Percentiles rank a stretch among this genome's conserved stretches.
phyloP scores from a whole-genome alignment of 2,113 vertebrate species.

The Mesoclemmys tuberculata region DNA sequence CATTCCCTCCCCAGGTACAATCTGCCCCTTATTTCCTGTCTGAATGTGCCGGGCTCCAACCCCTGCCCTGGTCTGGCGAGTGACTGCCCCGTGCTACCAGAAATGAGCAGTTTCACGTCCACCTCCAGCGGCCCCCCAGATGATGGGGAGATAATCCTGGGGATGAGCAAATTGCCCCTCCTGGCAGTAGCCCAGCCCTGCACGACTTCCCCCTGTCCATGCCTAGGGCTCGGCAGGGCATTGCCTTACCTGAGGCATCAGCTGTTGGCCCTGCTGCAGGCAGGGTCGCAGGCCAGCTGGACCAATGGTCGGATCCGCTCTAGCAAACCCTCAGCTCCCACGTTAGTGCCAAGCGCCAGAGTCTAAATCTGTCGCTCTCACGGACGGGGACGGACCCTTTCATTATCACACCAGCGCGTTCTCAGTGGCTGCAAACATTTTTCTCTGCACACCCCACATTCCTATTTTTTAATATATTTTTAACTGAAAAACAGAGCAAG shows the following conservation, averaged over 20 bases:
- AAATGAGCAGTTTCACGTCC: no score
- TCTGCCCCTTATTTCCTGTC: not conserved
- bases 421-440: constrained; percentile 71
- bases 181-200: not conserved
- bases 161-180: not conserved
- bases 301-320: rapidly evolving
- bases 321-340: not conserved
- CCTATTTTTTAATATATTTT: constrained; percentile 80
- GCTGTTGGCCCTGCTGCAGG: not conserved
- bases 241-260: not conserved
- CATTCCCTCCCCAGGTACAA: not conserved
- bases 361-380: constrained; percentile 74
- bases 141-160: not conserved
- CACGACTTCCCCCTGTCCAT: not conserved
- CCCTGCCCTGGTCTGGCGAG: no score
- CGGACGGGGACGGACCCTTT: constrained; percentile 70
- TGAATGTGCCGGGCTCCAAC: not conserved
- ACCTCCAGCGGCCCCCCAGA: no score
- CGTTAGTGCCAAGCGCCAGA: constrained; percentile 32
- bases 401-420: constrained; percentile 77
- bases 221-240: not conserved
- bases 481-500: constrained; percentile 73
- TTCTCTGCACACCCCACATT: constrained; percentile 66
- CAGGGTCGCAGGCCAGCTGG: not conserved
- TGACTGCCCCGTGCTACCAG: not conserved